Base-by-base conservation (phyloP, 2,113 vertebrate species). In the Hyperopisus bebe region DNA sequence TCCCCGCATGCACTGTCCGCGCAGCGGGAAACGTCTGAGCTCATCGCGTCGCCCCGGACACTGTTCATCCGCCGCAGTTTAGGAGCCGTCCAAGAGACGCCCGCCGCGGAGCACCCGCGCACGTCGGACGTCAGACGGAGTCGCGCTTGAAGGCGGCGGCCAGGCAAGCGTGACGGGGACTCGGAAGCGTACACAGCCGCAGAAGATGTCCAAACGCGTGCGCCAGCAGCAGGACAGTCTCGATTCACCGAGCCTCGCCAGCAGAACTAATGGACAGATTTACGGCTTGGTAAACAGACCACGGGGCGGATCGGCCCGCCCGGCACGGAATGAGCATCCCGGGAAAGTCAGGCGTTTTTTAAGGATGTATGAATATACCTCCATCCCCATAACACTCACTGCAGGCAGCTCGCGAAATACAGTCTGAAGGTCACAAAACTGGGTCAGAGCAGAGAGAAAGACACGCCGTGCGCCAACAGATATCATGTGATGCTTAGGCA, bases 1-100 rank as follows among this genome's bases (percentile, higher is more conserved):
- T 82, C 93, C 95, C 94, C 93, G 92, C 10, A 13, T 27, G 17
- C 48, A 27, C 50, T 39, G 48, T 21, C 48, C 94, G 94, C 93
- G 90, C 91, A 92, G 47, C 88, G 90, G 89, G 92, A 92, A 50
- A 89, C 83, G 91, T 93, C 93, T 94, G 91, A 24, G 58, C 82
- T 47, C 5, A 13, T n/a, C 53, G 11, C 42, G 39, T 62, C 31
- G 1, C 48, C 47, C 7, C 15, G 46, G 47, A 89, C 27, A 5
- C 1, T 35, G 24, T 21, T n/a, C 10, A 35, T 31, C 27, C 10
- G 11, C 31, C 27, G 70, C 70, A 39, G 70, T 39, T 77, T 17
- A 15, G 31, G 70, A 39, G 13, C 31, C 15, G 58, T 66, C 24
- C 58, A 11, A 5, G 55, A 50, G 21, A 39, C 17, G 48, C 58